Base-by-base conservation (phyloP, 35 echinoderm and acorn worm genomes). In the Acanthaster planci region DNA sequence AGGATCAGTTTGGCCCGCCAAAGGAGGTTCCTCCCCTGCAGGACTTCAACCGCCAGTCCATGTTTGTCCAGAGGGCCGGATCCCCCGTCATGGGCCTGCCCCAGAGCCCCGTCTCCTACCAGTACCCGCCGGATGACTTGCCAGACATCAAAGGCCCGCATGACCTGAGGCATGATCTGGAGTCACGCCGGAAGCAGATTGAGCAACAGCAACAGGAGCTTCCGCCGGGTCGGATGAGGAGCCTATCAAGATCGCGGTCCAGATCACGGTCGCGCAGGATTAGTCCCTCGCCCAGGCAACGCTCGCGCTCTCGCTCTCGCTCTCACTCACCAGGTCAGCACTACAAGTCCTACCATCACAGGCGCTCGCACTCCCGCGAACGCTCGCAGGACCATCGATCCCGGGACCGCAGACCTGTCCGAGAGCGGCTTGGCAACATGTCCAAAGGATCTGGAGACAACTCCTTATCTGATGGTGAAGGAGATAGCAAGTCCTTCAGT, bases 121-220 rank as follows among this genome's bases (percentile, higher is more conserved):
- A 72, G 64, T 72, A 72, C 34, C 64, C 64, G 22, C 64, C 64
- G 7, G 64, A 72, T 72, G 64, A 72, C 34, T 12, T 72, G 29
- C 64, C 22, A 19, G 64, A 72, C 7, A 31, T 72, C 23, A 72
- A 72, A 34, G 64, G 64, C 34, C 64, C 26, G 10, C 64, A 72
- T 30, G 64, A 72, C 64, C 64, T 72, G 2, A 26, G 64, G 64
- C 23, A 35, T 23, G 64, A 72, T 34, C 64, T 72, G 5, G 64
- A 72, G 19, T 31, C 64, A 31, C 64, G 64, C 64, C 64, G 64
- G 7, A 72, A 72, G n/a, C 64, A 72, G 64, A 72, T 72, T 2
- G 64, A 72, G 23, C 64, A 72, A 34, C 64, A 72, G 2, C 64
- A 72, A 14, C 42, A 47, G 22, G 56, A 59, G 56, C 56, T n/a